These are phyloP conservation scores for Struthidea cinerea DNA, from an alignment of 2,113 vertebrate genomes.

Conservation along the genomic window DNA sequence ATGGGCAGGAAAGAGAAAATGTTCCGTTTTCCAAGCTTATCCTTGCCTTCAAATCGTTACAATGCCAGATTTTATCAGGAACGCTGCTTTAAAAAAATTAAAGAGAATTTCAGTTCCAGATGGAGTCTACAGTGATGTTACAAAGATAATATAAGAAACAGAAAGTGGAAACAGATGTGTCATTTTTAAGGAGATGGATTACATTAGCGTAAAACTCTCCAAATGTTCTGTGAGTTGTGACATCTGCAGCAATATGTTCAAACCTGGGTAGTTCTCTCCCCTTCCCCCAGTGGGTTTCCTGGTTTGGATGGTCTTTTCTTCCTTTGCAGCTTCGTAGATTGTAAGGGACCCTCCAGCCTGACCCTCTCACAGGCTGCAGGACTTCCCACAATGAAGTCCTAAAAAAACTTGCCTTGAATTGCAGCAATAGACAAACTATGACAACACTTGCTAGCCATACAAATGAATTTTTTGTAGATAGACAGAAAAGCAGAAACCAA, in stretches of 20 bases:
- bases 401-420: not conserved
- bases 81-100: not conserved
- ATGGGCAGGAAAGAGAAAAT: conserved; percentile 50
- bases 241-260: conserved; percentile 40
- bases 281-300: not conserved
- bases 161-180: conserved; percentile 59
- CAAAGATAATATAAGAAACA: conserved; percentile 50
- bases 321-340: not conserved
- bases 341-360: not conserved
- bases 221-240: conserved; percentile 36
- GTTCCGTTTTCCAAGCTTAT: conserved; percentile 41
- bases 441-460: not conserved
- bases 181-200: conserved; percentile 45
- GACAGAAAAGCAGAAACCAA: not conserved
- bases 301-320: not conserved
- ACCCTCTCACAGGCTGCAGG: not conserved
- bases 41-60: conserved; percentile 34
- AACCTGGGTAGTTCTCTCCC: not conserved
- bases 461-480: not conserved
- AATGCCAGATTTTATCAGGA: conserved; percentile 57
- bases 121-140: conserved; percentile 52
- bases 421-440: not conserved
- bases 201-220: conserved; percentile 36
- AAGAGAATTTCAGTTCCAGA: conserved; percentile 52
- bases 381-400: not conserved